Base-by-base conservation (phyloP, 2,888 invertebrate genomes). In the Yponomeuta plumbellus region DNA sequence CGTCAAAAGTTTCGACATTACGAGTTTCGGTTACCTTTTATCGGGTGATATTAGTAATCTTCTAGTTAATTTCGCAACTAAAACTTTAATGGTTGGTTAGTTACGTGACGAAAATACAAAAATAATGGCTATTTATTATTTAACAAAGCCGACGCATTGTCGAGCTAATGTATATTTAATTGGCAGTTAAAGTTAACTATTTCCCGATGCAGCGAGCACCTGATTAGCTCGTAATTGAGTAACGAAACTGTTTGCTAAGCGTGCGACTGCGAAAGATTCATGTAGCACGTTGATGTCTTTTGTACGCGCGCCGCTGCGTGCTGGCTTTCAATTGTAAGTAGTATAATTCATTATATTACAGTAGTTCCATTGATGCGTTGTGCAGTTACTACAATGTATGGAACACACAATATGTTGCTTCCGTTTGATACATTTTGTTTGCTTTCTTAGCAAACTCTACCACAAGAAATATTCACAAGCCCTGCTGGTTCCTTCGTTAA, bases 201-300 rank as follows among this genome's bases (percentile, higher is more conserved):
- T 39, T 66, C 22, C 40, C 23, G 64, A 23, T 65, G 34, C 39
- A 65, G 20, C 26, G 20, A 34, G 20, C 26, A 34, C 21, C 17
- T 65, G 58, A 65, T 65, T 65, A 67, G 52, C 8, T 34, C 10
- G n/a, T 34, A 61, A 13, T n/a, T 26, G 34, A 61, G 23, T 61
- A 61, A 61, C 61, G 61, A 58, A 59, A 59, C 59, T 21, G 21
- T 59, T 21, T 59, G 22, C 13, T 59, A 59, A 23, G 23, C 59
- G 23, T 22, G 59, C 23, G 59, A 22, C 22, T 21, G 57, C 56
- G 44, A 40, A 63, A 63, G 22, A 1, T 65, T 62, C 21, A 34
- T 26, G 11, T 17, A 17, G 40, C 70, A 52, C 70, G 67, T 70
- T 70, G 68, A 70, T 67, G 68, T 70, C 70, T 68, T 67, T 69